Base-by-base conservation (phyloP, 2,888 invertebrate species). In the Polymixis lichenea region DNA sequence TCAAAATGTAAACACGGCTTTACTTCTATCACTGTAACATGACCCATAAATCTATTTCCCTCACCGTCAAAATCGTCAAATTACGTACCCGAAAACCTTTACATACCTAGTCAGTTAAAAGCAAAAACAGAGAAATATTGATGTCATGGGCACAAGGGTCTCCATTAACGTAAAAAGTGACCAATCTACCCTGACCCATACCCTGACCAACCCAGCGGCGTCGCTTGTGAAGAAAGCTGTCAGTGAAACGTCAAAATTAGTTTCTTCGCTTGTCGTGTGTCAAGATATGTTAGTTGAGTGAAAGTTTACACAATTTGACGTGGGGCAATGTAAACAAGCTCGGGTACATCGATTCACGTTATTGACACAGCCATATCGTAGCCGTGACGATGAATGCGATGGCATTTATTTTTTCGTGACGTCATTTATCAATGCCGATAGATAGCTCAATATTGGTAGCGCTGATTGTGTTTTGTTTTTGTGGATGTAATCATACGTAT, bases 261-360 rank as follows among this genome's bases (percentile, higher is more conserved):
- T 81, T 60, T 60, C n/a, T 49, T 28, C n/a, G 9, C n/a, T 32
- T 28, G 28, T 25, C 62, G 32, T 15, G 32, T 68, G n/a, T 60
- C 77, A 65, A 32, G n/a, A 5, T 68, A 72, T 15, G 22, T 13
- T 58, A 53, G 77, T 49, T 0, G 11, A 19, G 0, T 56, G 51
- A 22, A 73, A 74, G 81, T 85, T 85, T 80, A 81, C 77, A 81
- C 76, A 86, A 66, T 85, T 84, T 80, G 82, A 86, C 80, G 82
- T 69, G 66, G 58, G 65, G 53, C 78, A 74, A 17, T 56, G 77
- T 77, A 85, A 85, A 87, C 82, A 83, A 61, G 73, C 58, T 78
- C 78, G 56, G 67, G 72, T 72, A 76, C 74, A 62, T 68, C 65
- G 75, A 76, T 78, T 80, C 58, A 56, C 55, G 67, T 78, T 78